These are phyloP conservation scores for Sebastes taczanowskii DNA, from an alignment of 2,797 vertebrate species.

Conservation along the genomic window DNA sequence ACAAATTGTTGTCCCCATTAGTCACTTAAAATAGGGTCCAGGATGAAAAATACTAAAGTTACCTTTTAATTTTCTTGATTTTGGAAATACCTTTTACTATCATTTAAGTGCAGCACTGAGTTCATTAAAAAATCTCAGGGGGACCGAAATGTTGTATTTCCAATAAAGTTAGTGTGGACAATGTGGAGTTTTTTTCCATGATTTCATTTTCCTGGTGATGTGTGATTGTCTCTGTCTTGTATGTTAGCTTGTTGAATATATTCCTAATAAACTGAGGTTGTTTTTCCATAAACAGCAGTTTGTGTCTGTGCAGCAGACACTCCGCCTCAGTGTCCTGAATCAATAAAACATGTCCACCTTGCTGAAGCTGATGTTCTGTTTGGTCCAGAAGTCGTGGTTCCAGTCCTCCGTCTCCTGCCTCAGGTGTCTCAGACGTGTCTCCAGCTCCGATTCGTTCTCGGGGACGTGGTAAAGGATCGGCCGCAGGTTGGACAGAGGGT, in stretches of 20 bases:
- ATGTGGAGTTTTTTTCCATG: background rate
- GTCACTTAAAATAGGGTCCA: too few species aligned
- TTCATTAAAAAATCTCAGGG: background rate
- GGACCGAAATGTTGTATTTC: background rate
- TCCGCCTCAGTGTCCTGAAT: rapidly evolving
- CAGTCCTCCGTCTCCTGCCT: constrained; percentile 92
- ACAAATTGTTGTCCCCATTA: rapidly evolving
- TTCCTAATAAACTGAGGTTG: background rate
- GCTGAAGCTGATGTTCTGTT: constrained; percentile 87
- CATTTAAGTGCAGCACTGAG: background rate
- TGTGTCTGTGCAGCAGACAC: background rate
- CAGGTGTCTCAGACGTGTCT: constrained; percentile 85
- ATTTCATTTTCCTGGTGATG: background rate
- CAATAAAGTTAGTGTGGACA: background rate
- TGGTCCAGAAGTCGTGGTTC: constrained; percentile 91
- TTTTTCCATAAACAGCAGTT: background rate
- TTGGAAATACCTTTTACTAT: rapidly evolving
- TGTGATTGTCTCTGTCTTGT: background rate
- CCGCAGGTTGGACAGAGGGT: constrained; percentile 89
- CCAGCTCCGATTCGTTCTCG: constrained; percentile 83
- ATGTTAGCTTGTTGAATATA: rapidly evolving
- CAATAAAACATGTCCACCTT: constrained; percentile 52
- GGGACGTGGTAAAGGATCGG: constrained; percentile 86
- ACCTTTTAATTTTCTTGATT: too few species aligned
- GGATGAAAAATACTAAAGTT: too few species aligned